Conservation (phyloP, 2,113 vertebrate species). For the Myotis brandtii region DNA sequence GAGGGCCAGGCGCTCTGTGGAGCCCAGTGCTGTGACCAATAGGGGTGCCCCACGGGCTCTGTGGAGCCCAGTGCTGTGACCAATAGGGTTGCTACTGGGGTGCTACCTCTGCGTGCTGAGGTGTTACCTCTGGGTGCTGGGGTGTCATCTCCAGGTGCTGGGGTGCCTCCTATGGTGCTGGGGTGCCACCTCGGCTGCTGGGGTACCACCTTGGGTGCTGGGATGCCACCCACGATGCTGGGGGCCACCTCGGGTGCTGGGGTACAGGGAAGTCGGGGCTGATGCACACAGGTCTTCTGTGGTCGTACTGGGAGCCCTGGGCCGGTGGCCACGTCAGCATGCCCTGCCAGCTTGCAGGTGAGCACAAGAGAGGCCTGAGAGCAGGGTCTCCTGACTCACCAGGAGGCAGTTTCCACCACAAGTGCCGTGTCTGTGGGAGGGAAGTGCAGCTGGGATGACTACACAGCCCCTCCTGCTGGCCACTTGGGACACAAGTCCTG, state of each 20-base stretch:
- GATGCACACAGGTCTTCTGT: background rate
- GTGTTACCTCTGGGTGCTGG: no score
- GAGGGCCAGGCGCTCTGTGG: background rate
- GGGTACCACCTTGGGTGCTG: no score
- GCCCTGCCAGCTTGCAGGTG: background rate
- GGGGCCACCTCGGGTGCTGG: no score
- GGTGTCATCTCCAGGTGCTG: no score
- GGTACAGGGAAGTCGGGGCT: background rate
- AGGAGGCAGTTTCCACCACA: background rate
- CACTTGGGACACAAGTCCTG: background rate
- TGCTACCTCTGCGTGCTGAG: no score
- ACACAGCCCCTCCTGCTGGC: background rate
- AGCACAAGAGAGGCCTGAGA: background rate
- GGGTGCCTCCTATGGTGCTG: no score
- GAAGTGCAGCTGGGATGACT: background rate
- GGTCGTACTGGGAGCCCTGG: background rate
- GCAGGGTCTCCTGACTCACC: background rate
- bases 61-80: background rate
- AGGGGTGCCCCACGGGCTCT: no score
- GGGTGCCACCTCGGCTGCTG: no score
- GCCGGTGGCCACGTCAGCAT: background rate
- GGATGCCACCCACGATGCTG: no score
- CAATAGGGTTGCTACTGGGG: no score
- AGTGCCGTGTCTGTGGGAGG: background rate
- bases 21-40: background rate